These are phyloP conservation scores for Gallinago nigripennis DNA, from an alignment of 2,797 vertebrate genomes.

Conservation along the genomic window DNA sequence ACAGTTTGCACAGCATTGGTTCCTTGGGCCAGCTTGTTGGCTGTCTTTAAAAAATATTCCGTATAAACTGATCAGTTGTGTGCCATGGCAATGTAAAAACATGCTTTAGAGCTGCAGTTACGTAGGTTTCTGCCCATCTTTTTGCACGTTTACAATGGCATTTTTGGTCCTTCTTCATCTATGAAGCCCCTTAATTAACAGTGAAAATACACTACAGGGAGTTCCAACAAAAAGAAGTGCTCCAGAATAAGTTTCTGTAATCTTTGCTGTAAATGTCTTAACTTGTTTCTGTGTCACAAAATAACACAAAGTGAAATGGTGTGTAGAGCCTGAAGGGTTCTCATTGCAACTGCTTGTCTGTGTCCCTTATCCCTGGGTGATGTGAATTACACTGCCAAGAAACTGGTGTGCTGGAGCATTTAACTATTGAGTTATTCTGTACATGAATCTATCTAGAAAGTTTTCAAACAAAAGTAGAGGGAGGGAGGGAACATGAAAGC, in stretches of 20 bases:
- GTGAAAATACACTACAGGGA: background rate
- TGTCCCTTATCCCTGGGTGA: background rate
- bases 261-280: background rate
- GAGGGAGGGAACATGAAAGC: background rate
- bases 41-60: background rate
- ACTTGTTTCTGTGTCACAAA: background rate
- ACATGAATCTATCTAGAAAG: background rate
- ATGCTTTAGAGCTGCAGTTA: background rate
- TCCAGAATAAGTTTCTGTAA: background rate
- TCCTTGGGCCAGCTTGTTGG: constrained; percentile 1
- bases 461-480: background rate
- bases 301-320: background rate
- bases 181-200: background rate
- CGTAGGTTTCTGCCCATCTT: background rate
- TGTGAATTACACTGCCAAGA: fast-evolving
- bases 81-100: background rate
- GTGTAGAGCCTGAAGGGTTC: background rate
- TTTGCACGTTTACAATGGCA: background rate
- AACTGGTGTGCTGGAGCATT: background rate
- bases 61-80: background rate
- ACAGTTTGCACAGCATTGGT: background rate
- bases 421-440: background rate
- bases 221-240: background rate
- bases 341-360: background rate
- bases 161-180: background rate